phyloP scores from a whole-genome alignment of 2,797 vertebrate species.

The Chelon labrosus region DNA sequence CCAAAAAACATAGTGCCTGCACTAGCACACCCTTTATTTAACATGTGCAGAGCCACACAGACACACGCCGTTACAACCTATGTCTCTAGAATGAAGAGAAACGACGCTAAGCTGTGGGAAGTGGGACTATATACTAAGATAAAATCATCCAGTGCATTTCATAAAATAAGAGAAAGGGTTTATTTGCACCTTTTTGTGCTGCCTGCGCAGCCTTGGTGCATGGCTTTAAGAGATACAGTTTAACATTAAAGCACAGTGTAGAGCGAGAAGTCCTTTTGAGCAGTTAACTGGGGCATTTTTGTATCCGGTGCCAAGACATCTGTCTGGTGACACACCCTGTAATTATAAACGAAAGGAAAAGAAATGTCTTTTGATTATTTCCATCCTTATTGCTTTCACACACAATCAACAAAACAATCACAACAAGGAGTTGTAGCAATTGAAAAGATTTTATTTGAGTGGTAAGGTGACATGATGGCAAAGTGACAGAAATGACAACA shows the following conservation, averaged over 20 bases:
- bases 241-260: constrained; percentile 70
- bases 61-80: not conserved
- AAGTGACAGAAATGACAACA: constrained; percentile 6
- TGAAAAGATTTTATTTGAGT: not conserved
- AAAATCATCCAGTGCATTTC: not conserved
- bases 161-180: not conserved
- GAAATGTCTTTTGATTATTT: constrained; percentile 82
- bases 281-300: constrained; percentile 77
- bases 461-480: not conserved
- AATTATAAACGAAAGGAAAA: constrained; percentile 83
- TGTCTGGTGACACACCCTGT: constrained; percentile 84
- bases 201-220: constrained; percentile 43
- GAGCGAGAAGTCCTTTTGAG: constrained; percentile 72
- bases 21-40: constrained; percentile 5
- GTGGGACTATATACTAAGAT: not conserved
- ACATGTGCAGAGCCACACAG: constrained; percentile 1
- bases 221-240: constrained; percentile 74
- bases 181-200: constrained; percentile 40
- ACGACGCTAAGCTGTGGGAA: not conserved
- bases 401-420: constrained; percentile 49
- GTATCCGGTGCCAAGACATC: constrained; percentile 83
- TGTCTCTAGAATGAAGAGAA: constrained; percentile 4
- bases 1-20: constrained; percentile 5
- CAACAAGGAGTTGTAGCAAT: constrained; percentile 30
- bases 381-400: constrained; percentile 57